phyloP scores from a whole-genome alignment of 2,888 invertebrate genomes.

The Nebria brevicollis region DNA sequence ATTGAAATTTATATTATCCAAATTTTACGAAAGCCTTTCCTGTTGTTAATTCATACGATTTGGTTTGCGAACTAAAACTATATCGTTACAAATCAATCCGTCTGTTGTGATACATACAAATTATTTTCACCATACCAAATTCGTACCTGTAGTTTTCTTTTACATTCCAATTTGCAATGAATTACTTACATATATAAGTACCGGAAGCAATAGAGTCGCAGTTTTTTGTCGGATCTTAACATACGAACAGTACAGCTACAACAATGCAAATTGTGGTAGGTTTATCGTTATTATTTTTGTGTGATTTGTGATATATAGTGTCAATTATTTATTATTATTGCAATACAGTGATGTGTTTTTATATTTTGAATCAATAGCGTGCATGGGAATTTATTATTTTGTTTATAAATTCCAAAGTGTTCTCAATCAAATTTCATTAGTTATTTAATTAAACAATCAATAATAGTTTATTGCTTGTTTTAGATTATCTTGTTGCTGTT shows the following conservation, averaged over 20 bases:
- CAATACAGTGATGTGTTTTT: background rate
- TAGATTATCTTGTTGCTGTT: constrained; percentile 34
- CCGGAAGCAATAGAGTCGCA: constrained; percentile 30
- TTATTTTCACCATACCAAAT: constrained; percentile 44
- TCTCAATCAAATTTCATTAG: background rate
- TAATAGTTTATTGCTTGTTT: constrained; percentile 6
- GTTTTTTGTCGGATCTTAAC: constrained; percentile 38
- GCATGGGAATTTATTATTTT: background rate
- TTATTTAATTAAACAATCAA: constrained; percentile 11
- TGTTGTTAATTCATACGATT: constrained; percentile 26
- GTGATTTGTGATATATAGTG: background rate
- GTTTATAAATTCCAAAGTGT: background rate
- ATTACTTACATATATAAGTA: constrained; percentile 31
- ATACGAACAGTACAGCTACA: constrained; percentile 19
- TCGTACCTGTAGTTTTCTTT: constrained; percentile 21
- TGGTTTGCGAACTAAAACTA: constrained; percentile 42
- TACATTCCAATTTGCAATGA: constrained; percentile 27
- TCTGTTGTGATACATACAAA: constrained; percentile 32
- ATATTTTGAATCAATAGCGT: background rate
- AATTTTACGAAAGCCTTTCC: constrained; percentile 25
- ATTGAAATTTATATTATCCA: background rate
- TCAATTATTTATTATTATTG: background rate
- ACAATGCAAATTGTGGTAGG: constrained; percentile 41
- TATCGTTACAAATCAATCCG: constrained; percentile 35
- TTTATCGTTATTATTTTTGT: constrained; percentile 14